A percentile compares a stretch with the other conserved stretches of the same genome.
Conservation (phyloP, 2,113 vertebrate species). For the Ailuropoda melanoleuca region DNA sequence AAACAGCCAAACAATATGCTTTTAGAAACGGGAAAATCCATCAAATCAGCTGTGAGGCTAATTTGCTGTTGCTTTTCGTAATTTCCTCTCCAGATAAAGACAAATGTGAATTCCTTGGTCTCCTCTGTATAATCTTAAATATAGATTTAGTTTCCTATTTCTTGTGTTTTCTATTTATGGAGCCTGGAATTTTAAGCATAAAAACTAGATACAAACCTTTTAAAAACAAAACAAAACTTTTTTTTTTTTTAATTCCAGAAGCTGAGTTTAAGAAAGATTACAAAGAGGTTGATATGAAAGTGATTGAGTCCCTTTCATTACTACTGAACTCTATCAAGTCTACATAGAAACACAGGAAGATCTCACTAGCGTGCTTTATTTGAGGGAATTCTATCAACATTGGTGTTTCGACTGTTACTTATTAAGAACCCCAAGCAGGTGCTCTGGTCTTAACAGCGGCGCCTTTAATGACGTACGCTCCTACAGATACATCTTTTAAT, state of each 20-base stretch:
- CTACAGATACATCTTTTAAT: not conserved
- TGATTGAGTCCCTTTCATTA: not conserved
- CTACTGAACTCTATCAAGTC: not conserved
- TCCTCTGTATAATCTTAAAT: not conserved
- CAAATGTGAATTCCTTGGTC: not conserved
- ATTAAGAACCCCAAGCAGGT: not conserved
- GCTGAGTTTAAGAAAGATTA: not conserved
- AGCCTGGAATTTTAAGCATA: constrained; percentile 42
- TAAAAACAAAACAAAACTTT: not conserved
- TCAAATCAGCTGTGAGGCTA: not conserved
- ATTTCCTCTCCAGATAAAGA: constrained; percentile 16
- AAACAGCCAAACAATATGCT: not conserved
- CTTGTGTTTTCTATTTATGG: constrained; percentile 15
- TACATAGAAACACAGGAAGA: not conserved
- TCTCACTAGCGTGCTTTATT: not conserved
- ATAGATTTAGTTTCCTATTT: not conserved
- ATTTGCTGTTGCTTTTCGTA: not conserved
- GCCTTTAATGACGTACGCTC: not conserved
- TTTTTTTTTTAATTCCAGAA: not conserved
- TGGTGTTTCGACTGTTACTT: not conserved
- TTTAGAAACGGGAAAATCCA: not conserved
- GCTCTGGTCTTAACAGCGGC: not conserved
- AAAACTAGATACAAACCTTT: constrained; percentile 28
- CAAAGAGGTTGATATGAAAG: not conserved
- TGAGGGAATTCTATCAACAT: not conserved